Base-by-base conservation (phyloP, 2,797 vertebrate species). In the Acrossocheilus fasciatus region DNA sequence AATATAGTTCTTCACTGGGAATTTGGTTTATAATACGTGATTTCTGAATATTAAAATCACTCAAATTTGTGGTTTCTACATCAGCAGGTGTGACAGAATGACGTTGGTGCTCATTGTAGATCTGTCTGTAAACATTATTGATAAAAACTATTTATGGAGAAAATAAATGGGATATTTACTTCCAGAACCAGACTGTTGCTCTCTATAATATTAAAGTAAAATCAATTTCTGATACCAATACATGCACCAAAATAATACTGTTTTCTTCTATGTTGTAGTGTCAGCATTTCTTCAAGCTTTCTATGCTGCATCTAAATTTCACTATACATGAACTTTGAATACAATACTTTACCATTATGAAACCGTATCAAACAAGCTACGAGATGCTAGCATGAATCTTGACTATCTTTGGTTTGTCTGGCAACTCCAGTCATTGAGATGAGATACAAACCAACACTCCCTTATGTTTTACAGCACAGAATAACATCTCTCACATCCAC, bases 121-220 rank as follows among this genome's bases (percentile, higher is more conserved):
- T 3, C 34, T 36, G 34, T 36, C 2, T 3, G 2, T 43, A n/a
- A n/a, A 43, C 72, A 47, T 74, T 47, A 74, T 2, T 18, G 3
- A 18, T 30, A 74, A 74, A 30, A 47, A 17, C 6, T 26, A 26
- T 73, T 73, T 26, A 45, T 45, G 12, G 23, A 26, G 7, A 30
- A 47, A 74, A 47, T 74, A 50, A 70, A n/a, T 43, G 23, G 4
- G 11, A 47, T 34, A 4, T 75, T 50, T 34, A 18, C 26, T 34
- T 18, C 7, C 8, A 50, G 14, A 47, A 30, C 15, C 45, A 47
- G 26, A 47, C 4, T 36, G 1, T 23, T 36, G 30, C 74, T 34
- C 47, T 20, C 2, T 34, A 10, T 0, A 1, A 10, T 0, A 1
- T 9, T 15, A 4, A 0, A 30, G 6, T 73, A 8, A 17, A 34